Percentiles rank a stretch among this genome's conserved stretches.
These are phyloP conservation scores for Drosophila mauritiana DNA, from an alignment of 1,140 invertebrate species.

Conservation along the genomic window DNA sequence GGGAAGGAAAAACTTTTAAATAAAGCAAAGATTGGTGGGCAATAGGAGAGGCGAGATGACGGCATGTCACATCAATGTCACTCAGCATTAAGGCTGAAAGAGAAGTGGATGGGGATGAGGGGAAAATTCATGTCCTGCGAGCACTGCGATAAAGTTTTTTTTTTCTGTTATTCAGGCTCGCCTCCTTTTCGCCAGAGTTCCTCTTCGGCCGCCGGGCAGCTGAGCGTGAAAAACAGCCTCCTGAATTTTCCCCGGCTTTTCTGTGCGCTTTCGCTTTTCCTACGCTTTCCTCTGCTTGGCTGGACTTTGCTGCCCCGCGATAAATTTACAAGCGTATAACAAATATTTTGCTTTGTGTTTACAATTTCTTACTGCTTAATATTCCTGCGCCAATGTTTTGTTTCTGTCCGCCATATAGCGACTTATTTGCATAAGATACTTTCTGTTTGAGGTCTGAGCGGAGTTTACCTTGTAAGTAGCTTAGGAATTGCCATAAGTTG, in stretches of 20 bases:
- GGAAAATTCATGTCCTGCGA: constrained; percentile 61
- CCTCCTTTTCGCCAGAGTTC: constrained; percentile 17
- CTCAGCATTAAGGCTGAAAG: constrained; percentile 67
- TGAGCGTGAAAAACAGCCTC: constrained; percentile 67
- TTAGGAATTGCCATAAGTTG: constrained; percentile 64
- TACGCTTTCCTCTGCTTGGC: constrained; percentile 16
- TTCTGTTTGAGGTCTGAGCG: constrained; percentile 18
- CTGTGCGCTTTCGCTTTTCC: constrained; percentile 59
- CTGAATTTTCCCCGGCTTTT: constrained; percentile 8
- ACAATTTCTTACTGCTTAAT: constrained; percentile 53
- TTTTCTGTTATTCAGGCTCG: constrained; percentile 29
- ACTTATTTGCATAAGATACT: constrained; percentile 76
- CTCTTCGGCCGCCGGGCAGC: constrained; percentile 52
- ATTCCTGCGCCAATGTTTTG: constrained; percentile 18
- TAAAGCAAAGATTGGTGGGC: constrained; percentile 56
- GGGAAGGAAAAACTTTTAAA: constrained; percentile 69
- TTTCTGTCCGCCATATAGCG: constrained; percentile 38
- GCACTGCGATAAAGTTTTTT: constrained; percentile 70
- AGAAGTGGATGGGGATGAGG: constrained; percentile 1
- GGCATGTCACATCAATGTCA: constrained; percentile 81
- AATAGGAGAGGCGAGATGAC: constrained; percentile 51
- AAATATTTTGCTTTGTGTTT: constrained; percentile 80
- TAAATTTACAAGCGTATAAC: constrained; percentile 80
- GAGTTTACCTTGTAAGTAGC: constrained; percentile 65
- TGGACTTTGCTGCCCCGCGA: constrained; percentile 41